Conservation (phyloP, 2,888 invertebrate genomes). For the Agrypnus murinus region DNA sequence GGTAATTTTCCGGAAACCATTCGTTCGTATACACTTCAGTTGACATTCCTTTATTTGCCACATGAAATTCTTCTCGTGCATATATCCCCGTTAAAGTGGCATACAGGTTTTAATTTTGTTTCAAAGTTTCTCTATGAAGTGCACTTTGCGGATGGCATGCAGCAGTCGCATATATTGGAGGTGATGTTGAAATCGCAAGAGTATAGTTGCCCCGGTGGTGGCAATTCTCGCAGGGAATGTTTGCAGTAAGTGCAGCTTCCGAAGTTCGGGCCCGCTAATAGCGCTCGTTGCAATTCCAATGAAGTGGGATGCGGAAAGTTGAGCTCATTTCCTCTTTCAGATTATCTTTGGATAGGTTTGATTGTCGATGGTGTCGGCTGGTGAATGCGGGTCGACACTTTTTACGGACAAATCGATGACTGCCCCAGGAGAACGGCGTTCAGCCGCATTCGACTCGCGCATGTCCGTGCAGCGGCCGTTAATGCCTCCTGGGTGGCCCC, state of each 20-base stretch:
- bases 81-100: not conserved
- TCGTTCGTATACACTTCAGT: not conserved
- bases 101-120: constrained; percentile 2
- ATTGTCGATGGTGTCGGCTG: constrained; percentile 52
- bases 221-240: constrained; percentile 50
- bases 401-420: constrained; percentile 57
- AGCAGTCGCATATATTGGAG: not conserved
- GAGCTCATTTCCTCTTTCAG: constrained; percentile 47
- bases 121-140: not conserved
- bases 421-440: constrained; percentile 54
- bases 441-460: constrained; percentile 56
- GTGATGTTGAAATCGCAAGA: constrained; percentile 5
- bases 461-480: constrained; percentile 54
- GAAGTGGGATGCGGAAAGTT: constrained; percentile 50
- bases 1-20: too few relatives aligned
- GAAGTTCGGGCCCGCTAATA: constrained; percentile 50
- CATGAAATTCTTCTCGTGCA: not conserved
- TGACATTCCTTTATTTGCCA: not conserved
- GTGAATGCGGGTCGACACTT: constrained; percentile 55
- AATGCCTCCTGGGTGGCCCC: constrained; percentile 55
- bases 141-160: not conserved
- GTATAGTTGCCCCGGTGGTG: constrained; percentile 16
- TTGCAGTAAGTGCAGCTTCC: constrained; percentile 50
- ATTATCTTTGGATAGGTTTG: constrained; percentile 51
- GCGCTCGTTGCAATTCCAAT: constrained; percentile 53